phyloP scores from a whole-genome alignment of 2,113 vertebrate genomes.

The Peucedramus taeniatus region DNA sequence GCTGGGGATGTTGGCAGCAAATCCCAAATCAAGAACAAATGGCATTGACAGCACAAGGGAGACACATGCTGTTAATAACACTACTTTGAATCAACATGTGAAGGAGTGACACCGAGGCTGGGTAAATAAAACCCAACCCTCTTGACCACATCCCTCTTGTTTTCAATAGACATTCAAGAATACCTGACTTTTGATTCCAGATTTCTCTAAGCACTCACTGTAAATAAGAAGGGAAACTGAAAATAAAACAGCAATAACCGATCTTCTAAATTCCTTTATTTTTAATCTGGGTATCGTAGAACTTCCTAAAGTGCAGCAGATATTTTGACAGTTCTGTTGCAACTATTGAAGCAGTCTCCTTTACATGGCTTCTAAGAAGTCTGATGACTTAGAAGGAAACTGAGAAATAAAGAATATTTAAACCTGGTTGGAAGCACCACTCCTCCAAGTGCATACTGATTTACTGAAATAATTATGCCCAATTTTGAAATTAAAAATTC shows the following conservation, averaged over 20 bases:
- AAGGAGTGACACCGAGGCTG: accelerated
- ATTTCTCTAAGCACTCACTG: neutral
- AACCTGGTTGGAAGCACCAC: neutral
- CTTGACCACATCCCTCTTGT: neutral
- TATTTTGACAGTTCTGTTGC: neutral
- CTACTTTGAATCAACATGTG: accelerated
- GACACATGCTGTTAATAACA: accelerated
- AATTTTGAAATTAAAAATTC: neutral
- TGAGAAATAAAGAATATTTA: neutral
- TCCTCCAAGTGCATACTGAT: neutral
- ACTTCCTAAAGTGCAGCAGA: neutral
- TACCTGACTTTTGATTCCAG: neutral
- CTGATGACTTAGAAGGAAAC: slow-evolving; percentile 9
- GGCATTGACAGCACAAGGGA: neutral
- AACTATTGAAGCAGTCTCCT: slow-evolving; percentile 62
- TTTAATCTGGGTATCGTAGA: neutral
- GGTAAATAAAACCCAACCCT: neutral
- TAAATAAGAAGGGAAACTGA: neutral
- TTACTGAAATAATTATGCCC: neutral
- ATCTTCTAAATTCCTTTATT: neutral
- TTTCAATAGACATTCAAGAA: neutral
- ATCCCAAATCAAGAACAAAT: neutral
- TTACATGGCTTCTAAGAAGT: slow-evolving; percentile 30
- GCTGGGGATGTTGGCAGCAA: neutral
- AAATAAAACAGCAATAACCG: neutral